Evolutionary conservation across 2,797 vertebrate species (phyloP), one percentile per base, ranked within the genome.

Genomic region (Cottoperca gobio): DNA sequence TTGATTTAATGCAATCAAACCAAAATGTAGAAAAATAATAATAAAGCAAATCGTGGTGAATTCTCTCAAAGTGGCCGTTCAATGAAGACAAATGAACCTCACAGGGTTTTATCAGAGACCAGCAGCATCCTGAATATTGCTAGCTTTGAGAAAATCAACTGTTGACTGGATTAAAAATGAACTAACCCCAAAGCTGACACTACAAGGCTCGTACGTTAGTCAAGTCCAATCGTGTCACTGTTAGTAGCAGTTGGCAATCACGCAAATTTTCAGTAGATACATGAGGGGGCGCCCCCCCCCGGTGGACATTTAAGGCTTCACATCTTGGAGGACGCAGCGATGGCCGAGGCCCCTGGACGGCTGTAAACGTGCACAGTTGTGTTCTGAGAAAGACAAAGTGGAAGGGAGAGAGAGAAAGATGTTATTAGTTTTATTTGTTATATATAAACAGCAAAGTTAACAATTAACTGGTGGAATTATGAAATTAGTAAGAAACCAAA

Each of bases 291-390:
- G n/a, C 39, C 35, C 28, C 50, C 39, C 35, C 28, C 50, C 2
- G 0, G 39, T 17, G 53, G 58, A 66, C 1, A 12, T 19, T 17
- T 8, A 63, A 79, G 62, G 75, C 67, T 65, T 96, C 85, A 98
- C 91, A 98, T 94, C 89, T 97, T 97, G 52, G 97, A 95, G 73
- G 96, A 88, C 0, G 94, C 94, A 4, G 93, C 66, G n/a, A 95
- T 28, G 67, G 95, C 5, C 0, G 83, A 90, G 4, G 93, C 70
- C 23, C 91, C 82, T 1, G 91, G 84, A 80, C 92, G 95, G 21
- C 85, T 82, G 35, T 96, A 98, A 0, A 96, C 96, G 10, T 86
- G 96, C n/a, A 96, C 79, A 0, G 33, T 5, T 0, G 88, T 1
- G 3, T 93, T 94, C 97, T 99, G 87, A 23, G 84, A 67, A 46